Evolutionary conservation across 2,113 vertebrate genomes (phyloP).

Genomic region (Anhinga anhinga): DNA sequence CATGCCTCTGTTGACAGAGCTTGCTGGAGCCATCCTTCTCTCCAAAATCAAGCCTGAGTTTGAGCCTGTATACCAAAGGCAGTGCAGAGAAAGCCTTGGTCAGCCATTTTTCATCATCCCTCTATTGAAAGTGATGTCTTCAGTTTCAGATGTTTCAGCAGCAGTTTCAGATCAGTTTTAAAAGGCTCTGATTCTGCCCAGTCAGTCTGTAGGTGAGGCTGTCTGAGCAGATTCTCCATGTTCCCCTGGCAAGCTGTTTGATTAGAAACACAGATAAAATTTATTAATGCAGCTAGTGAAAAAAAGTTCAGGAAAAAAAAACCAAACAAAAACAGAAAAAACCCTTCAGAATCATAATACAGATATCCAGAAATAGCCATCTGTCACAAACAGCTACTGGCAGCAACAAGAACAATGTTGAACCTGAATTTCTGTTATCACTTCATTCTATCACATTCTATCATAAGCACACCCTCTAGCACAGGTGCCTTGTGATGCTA

Average conservation of each 20-base stretch:
- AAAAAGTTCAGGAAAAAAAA: background rate
- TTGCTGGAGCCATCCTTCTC: background rate
- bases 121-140: background rate
- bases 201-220: background rate
- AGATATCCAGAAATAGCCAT: conserved; percentile 8
- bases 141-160: background rate
- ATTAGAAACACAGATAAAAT: background rate
- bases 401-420: background rate
- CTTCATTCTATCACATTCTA: background rate
- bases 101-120: background rate
- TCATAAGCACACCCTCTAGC: background rate
- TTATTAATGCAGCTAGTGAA: background rate
- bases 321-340: background rate
- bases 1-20: background rate
- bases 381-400: background rate
- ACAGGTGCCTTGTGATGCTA: background rate
- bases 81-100: background rate
- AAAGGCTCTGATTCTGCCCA: background rate
- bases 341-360: background rate
- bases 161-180: background rate
- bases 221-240: background rate
- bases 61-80: background rate
- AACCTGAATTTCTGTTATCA: background rate
- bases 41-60: background rate
- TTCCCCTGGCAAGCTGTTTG: background rate